phyloP scores from a whole-genome alignment of 1,140 invertebrate species.

The Panulirus ornatus region DNA sequence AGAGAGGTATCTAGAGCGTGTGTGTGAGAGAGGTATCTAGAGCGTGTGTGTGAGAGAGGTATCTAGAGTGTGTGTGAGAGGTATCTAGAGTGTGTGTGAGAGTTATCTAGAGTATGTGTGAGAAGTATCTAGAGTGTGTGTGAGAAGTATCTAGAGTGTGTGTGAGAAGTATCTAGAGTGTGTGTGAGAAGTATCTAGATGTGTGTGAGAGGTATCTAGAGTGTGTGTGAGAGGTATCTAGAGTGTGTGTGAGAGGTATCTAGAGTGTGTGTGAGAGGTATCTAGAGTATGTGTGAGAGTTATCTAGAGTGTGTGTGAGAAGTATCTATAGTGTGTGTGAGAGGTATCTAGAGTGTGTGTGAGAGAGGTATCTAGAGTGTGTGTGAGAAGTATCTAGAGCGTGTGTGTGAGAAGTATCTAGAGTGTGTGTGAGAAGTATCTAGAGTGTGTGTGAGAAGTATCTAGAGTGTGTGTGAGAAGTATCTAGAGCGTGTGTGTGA shows the following conservation, averaged over 20 bases:
- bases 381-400: background rate
- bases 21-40: too few species aligned
- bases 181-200: background rate
- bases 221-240: slow-evolving; percentile 1
- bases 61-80: too few species aligned
- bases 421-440: background rate
- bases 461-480: background rate
- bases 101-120: background rate
- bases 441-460: background rate
- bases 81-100: background rate
- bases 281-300: background rate
- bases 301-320: too few species aligned
- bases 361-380: background rate
- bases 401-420: background rate
- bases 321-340: too few species aligned
- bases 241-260: background rate
- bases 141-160: background rate
- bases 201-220: background rate
- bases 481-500: background rate
- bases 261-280: background rate
- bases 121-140: background rate
- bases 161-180: background rate
- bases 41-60: too few species aligned
- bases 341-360: background rate
- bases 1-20: too few species aligned